phyloP scores from a whole-genome alignment of 1,140 invertebrate species.

The Saccostrea glomerata region DNA sequence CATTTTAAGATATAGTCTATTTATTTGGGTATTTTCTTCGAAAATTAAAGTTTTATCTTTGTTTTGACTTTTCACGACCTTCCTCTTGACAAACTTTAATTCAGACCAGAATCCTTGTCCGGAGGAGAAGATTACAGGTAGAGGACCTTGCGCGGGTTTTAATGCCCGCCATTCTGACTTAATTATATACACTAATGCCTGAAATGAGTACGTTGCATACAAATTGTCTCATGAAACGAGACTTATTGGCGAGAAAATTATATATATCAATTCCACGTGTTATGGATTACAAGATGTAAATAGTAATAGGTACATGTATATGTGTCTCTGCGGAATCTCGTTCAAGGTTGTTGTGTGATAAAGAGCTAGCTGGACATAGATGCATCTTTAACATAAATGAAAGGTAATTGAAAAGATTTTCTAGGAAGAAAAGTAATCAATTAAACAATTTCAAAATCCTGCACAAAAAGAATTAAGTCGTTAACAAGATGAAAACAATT shows the following conservation, averaged over 20 bases:
- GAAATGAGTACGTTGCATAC: background rate
- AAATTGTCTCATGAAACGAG: background rate
- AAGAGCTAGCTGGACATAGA: too few species aligned
- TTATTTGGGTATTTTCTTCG: background rate
- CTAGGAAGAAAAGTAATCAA: too few species aligned
- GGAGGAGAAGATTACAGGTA: conserved; percentile 1
- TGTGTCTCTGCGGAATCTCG: background rate
- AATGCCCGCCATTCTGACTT: background rate
- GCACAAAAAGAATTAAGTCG: too few species aligned
- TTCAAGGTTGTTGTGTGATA: too few species aligned
- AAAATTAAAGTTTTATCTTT: background rate
- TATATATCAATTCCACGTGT: background rate
- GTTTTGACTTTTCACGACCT: background rate
- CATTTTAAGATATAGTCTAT: too few species aligned
- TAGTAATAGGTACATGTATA: background rate
- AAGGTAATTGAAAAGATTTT: too few species aligned
- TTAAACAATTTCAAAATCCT: too few species aligned
- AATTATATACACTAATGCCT: conserved; percentile 13
- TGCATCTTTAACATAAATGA: too few species aligned
- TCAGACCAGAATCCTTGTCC: background rate
- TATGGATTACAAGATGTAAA: background rate
- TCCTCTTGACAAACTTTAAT: background rate
- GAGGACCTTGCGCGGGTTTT: background rate
- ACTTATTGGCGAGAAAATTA: conserved; percentile 12
- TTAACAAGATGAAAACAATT: too few species aligned